Base-by-base conservation (phyloP, 2,797 vertebrate species). In the Scolopax rusticola region DNA sequence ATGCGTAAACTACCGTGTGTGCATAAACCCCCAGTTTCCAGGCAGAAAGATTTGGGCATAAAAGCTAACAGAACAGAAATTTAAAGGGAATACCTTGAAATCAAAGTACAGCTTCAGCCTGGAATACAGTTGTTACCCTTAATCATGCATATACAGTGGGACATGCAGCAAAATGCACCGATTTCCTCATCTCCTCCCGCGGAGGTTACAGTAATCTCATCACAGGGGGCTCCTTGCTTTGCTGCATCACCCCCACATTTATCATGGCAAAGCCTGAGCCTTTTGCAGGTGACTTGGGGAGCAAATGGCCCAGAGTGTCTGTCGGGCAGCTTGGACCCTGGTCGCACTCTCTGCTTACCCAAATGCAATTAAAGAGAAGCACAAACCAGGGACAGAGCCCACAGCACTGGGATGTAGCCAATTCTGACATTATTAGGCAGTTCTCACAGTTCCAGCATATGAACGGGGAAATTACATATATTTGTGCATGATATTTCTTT, bases 1-100 rank as follows among this genome's bases (percentile, higher is more conserved):
- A 43, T 21, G 33, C 38, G 57, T 14, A 33, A 71, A 60, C 43
- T 47, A 18, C 1, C 1, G 15, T 16, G 53, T 68, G 77, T 28
- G 60, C 43, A 28, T 27, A 70, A 82, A 70, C 14, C 11, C 50
- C 64, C 53, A 15, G 60, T 16, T 82, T 78, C 77, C 56, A 84
- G 91, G 86, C 75, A 21, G 25, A 60, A 92, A 73, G 60, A 50
- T 64, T 10, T 48, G 32, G 41, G 64, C 63, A 92, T 84, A 77
- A 95, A 94, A 93, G 68, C 81, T 90, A 83, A 90, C 56, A 68
- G 9, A 89, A 17, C 38, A 90, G 32, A 86, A 88, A 67, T 69
- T 43, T 70, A 86, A 87, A 7, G 1, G 2, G 24, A 93, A 93
- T 50, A 82, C 21, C 38, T 53, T 7, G 19, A 90, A 74, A 87